These are phyloP conservation scores for Orientallactaga sibirica DNA, from an alignment of 2,797 vertebrate genomes.

Conservation along the genomic window DNA sequence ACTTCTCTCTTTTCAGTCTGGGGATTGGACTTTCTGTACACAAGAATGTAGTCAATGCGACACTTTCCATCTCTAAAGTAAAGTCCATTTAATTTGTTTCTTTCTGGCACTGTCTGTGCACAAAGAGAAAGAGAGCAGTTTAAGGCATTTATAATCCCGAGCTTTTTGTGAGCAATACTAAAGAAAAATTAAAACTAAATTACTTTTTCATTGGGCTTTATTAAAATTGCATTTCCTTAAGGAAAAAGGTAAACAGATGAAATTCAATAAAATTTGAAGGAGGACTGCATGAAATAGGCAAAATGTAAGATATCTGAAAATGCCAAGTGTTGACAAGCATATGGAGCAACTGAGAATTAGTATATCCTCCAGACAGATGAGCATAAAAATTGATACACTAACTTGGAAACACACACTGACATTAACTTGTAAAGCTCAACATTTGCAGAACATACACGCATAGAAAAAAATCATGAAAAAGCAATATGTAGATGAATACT, in stretches of 20 bases:
- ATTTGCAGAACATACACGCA: not conserved
- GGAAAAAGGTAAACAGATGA: conserved; percentile 23
- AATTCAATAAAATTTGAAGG: conserved; percentile 6
- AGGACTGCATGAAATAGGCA: not conserved
- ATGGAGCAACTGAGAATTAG: not conserved
- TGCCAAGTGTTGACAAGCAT: not conserved
- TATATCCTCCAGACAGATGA: not conserved
- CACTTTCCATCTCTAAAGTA: conserved; percentile 95
- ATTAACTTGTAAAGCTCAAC: not conserved
- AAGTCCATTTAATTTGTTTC: conserved; percentile 91
- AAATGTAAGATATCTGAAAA: not conserved
- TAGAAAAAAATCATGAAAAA: conserved; percentile 33
- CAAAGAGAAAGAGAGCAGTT: conserved; percentile 72
- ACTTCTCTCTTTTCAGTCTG: conserved; percentile 95
- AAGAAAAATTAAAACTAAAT: not conserved
- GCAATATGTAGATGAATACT: not conserved
- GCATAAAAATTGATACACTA: not conserved
- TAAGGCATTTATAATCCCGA: not conserved
- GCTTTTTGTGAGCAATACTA: not conserved
- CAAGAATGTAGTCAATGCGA: conserved; percentile 95
- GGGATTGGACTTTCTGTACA: conserved; percentile 94
- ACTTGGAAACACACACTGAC: not conserved
- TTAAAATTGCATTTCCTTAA: conserved; percentile 21
- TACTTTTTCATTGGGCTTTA: not conserved
- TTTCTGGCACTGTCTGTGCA: conserved; percentile 88